Evolutionary conservation across 2,113 vertebrate species (phyloP).

Genomic region (western clawed frog (Xenopus tropicalis)): UCB_Xtro_10.0 CM004446.2:19318501-19319000

Average conservation of each 20-base stretch:
- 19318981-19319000: too few relatives aligned
- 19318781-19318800: constrained; percentile 3
- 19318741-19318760: background rate
- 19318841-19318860: constrained; percentile 90
- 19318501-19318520: constrained; percentile 46
- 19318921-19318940: too few relatives aligned
- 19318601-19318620: background rate
- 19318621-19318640: constrained; percentile 28
- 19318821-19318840: constrained; percentile 58
- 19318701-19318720: background rate
- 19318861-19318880: constrained; percentile 45
- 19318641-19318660: constrained; percentile 40
- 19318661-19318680: constrained; percentile 6
- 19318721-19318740: background rate
- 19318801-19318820: constrained; percentile 38
- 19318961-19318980: too few relatives aligned
- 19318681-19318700: background rate
- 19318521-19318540: constrained; percentile 35
- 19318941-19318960: too few relatives aligned
- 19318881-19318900: too few relatives aligned
- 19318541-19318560: constrained; percentile 28
- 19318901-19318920: too few relatives aligned
- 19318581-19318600: constrained; percentile 32
- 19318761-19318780: background rate
- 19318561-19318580: constrained; percentile 23